These are phyloP conservation scores for Pterocles gutturalis DNA, from an alignment of 2,113 vertebrate genomes.

Conservation along the genomic window DNA sequence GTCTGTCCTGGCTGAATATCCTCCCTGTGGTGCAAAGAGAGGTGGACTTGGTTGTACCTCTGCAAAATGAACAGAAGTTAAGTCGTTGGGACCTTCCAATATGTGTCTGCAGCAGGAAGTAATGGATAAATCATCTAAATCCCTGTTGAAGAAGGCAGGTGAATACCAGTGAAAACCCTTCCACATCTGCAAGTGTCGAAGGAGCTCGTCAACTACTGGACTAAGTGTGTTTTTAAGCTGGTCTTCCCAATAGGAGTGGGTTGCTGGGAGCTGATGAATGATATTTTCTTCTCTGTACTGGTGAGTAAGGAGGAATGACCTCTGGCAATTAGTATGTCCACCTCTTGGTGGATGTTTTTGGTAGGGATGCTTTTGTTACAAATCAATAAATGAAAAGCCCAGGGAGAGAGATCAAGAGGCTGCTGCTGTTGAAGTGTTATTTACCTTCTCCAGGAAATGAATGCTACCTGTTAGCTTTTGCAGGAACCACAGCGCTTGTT, in stretches of 20 bases:
- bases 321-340: neutral
- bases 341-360: neutral
- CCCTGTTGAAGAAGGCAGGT: neutral
- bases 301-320: neutral
- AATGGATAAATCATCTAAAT: neutral
- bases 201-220: neutral
- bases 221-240: too few relatives aligned
- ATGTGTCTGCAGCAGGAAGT: neutral
- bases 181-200: neutral
- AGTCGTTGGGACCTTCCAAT: neutral
- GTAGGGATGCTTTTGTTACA: neutral
- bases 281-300: neutral
- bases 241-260: neutral
- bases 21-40: neutral
- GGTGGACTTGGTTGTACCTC: neutral
- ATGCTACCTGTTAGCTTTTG: conserved; percentile 18
- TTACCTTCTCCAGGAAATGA: conserved; percentile 22
- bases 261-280: neutral
- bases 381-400: neutral
- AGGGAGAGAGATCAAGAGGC: neutral
- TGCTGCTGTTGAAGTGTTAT: neutral
- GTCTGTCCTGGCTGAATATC: neutral
- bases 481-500: neutral
- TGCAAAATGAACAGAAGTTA: neutral
- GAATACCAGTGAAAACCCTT: neutral